A percentile compares a stretch with the other conserved stretches of the same genome.
These are phyloP conservation scores for Callinectes sapidus DNA, from an alignment of 2,888 invertebrate species.

Conservation along the genomic window DNA sequence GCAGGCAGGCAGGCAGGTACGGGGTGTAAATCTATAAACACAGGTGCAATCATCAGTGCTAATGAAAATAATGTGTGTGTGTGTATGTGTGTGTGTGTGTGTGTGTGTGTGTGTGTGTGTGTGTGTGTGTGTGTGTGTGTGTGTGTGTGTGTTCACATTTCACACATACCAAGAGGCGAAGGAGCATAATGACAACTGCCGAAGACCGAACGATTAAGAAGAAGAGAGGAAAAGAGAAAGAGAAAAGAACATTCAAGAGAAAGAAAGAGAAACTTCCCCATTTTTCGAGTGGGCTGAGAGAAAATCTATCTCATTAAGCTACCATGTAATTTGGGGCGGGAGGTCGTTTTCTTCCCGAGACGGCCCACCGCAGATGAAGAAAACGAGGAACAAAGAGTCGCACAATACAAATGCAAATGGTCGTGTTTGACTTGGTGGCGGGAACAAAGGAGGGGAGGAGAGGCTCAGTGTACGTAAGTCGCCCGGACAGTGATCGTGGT, in stretches of 20 bases:
- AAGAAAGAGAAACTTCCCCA: constrained; percentile 17
- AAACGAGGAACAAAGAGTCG: constrained; percentile 40
- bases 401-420: constrained; percentile 65
- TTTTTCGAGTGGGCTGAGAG: not conserved
- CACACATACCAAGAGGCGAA: not conserved
- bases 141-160: not conserved
- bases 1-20: not conserved
- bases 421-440: constrained; percentile 57
- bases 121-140: constrained; percentile 15
- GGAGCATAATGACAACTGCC: not conserved
- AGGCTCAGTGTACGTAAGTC: not conserved
- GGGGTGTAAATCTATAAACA: not conserved
- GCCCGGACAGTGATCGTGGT: constrained; percentile 40
- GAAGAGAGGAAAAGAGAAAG: too few relatives aligned
- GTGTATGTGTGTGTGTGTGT: not conserved
- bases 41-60: constrained; percentile 11
- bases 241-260: not conserved
- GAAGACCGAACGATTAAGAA: not conserved
- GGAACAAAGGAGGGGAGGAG: constrained; percentile 39
- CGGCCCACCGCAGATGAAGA: constrained; percentile 57
- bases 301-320: constrained; percentile 57
- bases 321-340: constrained; percentile 56
- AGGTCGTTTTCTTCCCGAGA: constrained; percentile 27
- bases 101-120: not conserved
- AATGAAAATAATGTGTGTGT: not conserved